A percentile compares a stretch with the other conserved stretches of the same genome.
Evolutionary conservation across 2,888 invertebrate species (phyloP).

Genomic region (Digitonthophagus gazella): DNA sequence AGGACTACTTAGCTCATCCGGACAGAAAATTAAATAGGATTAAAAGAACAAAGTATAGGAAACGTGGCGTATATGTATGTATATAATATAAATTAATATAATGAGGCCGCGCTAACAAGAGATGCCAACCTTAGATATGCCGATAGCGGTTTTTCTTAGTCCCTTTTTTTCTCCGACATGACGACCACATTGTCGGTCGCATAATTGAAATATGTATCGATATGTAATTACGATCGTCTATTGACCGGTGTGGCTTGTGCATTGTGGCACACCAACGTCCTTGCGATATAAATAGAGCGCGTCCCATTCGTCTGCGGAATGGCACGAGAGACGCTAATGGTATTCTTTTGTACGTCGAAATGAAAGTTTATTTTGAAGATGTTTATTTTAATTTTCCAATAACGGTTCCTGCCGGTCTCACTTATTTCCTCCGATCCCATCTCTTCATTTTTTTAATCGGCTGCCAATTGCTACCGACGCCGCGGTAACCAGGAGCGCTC

Average conservation of each 20-base stretch:
- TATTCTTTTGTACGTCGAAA: conserved; percentile 11
- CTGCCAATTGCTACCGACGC: too few species aligned
- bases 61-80: neutral
- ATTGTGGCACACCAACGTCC: neutral
- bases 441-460: neutral
- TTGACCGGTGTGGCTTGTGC: neutral
- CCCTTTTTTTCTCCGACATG: neutral
- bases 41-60: neutral
- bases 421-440: neutral
- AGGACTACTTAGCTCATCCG: neutral
- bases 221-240: neutral
- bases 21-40: neutral
- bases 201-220: neutral
- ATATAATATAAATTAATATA: neutral
- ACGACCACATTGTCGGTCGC: neutral
- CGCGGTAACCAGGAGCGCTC: too few species aligned
- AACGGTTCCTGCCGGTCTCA: conserved; percentile 5
- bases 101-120: neutral
- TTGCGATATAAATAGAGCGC: neutral
- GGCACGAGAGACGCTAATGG: conserved; percentile 10
- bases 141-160: neutral
- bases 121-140: neutral
- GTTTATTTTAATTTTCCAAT: conserved; percentile 18
- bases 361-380: conserved; percentile 18
- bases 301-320: neutral